Evolutionary conservation across 2,113 vertebrate species (phyloP), one percentile per base, ranked within the genome.

Genomic region (Podilymbus podiceps): DNA sequence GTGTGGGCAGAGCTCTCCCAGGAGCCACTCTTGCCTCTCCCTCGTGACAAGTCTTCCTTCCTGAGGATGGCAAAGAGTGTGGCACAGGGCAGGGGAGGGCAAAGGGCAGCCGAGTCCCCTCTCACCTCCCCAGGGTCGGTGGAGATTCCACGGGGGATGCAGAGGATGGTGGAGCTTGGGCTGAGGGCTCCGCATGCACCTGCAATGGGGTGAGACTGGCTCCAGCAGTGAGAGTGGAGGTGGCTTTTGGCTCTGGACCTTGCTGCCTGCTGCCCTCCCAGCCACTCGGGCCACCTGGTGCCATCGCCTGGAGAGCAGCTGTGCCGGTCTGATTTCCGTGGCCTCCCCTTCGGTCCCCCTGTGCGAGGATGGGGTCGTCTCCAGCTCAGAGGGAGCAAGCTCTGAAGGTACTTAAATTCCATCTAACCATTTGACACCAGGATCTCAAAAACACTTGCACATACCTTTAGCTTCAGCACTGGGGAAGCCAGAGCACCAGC

Each of bases 251-350:
- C 24, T 72, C 15, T 15, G 2, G 2, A 24, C 8, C 21, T 24
- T 33, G n/a, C 20, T 64, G 40, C n/a, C 7, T 6, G 49, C 42
- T 73, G 67, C 12, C 40, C 20, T 76, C 12, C 17, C 24, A 59
- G 38, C 4, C 20, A 2, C 31, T 17, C 11, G 25, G 5, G 19
- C 59, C 3, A 0, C 28, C 19, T 25, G 11, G 21, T 59, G 71
- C 58, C 33, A 15, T 47, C 2, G 4, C 35, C 11, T 25, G 58
- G 24, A 20, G 53, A 25, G 13, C 9, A 49, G 0, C 7, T 13
- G 15, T 27, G 12, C 31, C 1, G 0, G 4, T 19, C 27, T 63
- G 15, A 35, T 33, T 76, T 27, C 40, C 2, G 2, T 1, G 1
- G 35, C 19, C 24, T 55, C 5, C 15, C 19, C 24, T 60, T 84